A percentile compares a stretch with the other conserved stretches of the same genome.
Conservation (phyloP, 2,888 invertebrate species). For the Ectemnius lituratus region DNA sequence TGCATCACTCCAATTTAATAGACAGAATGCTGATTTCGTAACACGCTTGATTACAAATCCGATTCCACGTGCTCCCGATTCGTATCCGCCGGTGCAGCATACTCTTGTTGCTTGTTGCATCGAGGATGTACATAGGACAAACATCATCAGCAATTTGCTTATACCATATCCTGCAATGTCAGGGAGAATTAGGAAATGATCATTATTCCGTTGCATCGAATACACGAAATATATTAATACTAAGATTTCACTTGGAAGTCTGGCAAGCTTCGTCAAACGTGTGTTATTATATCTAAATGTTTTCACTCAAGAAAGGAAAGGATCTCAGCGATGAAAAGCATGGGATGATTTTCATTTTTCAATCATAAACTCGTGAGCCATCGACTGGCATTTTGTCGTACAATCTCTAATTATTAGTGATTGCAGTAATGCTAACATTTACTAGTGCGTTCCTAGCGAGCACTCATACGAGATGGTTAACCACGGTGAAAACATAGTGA, state of each 20-base stretch:
- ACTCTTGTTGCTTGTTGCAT: neutral
- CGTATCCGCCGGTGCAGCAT: neutral
- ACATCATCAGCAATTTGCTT: slow-evolving; percentile 18
- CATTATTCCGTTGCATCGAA: neutral
- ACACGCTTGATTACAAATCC: neutral
- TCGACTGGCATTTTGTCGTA: neutral
- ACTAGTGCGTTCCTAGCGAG: slow-evolving; percentile 12
- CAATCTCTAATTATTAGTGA: neutral
- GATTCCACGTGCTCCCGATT: slow-evolving; percentile 3
- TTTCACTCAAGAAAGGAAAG: neutral
- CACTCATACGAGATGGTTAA: slow-evolving; percentile 5
- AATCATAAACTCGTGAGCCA: neutral
- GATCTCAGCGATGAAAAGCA: neutral
- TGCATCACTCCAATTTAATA: neutral
- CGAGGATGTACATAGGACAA: too few species aligned
- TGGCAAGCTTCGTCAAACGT: too few species aligned
- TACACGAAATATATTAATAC: neutral
- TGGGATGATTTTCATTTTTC: neutral
- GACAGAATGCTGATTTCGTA: neutral
- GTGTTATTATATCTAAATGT: neutral
- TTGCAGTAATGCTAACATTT: slow-evolving; percentile 40
- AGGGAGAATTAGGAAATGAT: too few species aligned
- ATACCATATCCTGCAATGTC: too few species aligned
- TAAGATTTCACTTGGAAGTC: neutral
- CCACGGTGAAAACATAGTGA: slow-evolving; percentile 53